Base-by-base conservation (phyloP, 2,888 invertebrate species). In the Philereme transversata region DNA sequence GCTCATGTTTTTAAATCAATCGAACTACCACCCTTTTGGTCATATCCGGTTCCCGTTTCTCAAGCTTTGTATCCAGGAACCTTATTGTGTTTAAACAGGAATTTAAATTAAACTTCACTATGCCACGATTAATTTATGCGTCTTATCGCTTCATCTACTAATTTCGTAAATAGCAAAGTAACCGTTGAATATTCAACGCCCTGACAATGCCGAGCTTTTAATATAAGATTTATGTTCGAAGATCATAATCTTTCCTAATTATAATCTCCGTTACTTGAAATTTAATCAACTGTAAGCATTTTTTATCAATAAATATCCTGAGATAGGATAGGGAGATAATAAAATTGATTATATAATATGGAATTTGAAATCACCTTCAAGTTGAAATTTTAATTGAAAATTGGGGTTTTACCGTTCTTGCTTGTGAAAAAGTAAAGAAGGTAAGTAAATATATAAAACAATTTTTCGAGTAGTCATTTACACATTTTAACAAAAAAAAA, bases 241-340 rank as follows among this genome's bases (percentile, higher is more conserved):
- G 78, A 79, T 81, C 50, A 50, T 73, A 68, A 81, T 80, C 78
- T 61, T 36, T 33, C 68, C 71, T 84, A 83, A 88, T 86, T 84
- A 81, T 81, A 77, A 72, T 71, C 75, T 79, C 72, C 73, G 75
- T 74, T 75, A 74, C 66, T 71, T 84, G 81, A 86, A 87, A 86
- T 86, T 81, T 82, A 86, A 87, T 87, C 77, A 82, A 79, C 68
- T 69, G 65, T 48, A 48, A 51, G 57, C 51, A 22, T 52, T 63
- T 63, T 57, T 64, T 55, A 54, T 61, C 55, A 46, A 56, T 53
- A 48, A 51, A 40, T 7, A 44, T 51, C 60, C 50, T 50, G 40
- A 11, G 59, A 63, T 63, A 52, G 59, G 59, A 36, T 56, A 51
- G 10, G 38, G 11, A 45, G 63, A 59, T 65, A 54, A 69, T 57